Percentiles rank a stretch among this genome's conserved stretches.
Evolutionary conservation across 1,140 invertebrate genomes (phyloP).

Genomic region (Pachyrhynchus sulphureomaculatus): DNA sequence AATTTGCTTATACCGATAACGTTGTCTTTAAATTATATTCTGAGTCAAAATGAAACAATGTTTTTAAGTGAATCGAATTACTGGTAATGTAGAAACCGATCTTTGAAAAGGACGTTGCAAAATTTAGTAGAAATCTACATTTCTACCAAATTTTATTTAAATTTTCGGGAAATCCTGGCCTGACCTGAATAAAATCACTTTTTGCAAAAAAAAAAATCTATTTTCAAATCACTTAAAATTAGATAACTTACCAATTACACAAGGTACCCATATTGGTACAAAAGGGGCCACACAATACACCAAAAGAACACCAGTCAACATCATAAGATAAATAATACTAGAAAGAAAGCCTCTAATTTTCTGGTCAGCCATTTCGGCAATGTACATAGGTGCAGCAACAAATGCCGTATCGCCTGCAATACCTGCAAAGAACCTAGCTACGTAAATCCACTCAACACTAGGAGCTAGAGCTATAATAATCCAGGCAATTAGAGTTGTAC

Average conservation of each 20-base stretch:
- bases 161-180: too few species aligned
- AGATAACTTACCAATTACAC: conserved; percentile 27
- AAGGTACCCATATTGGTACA: conserved; percentile 37
- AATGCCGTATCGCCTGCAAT: conserved; percentile 43
- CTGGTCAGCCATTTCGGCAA: conserved; percentile 48
- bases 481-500: conserved; percentile 66
- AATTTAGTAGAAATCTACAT: too few species aligned
- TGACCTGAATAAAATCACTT: too few species aligned
- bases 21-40: too few species aligned
- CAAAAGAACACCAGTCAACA: conserved; percentile 40
- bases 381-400: conserved; percentile 46
- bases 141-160: too few species aligned
- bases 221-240: background rate
- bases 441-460: conserved; percentile 52
- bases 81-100: too few species aligned
- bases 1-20: too few species aligned
- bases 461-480: conserved; percentile 55
- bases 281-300: conserved; percentile 43
- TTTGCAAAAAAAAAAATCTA: too few species aligned
- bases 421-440: conserved; percentile 52
- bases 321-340: conserved; percentile 44
- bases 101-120: too few species aligned
- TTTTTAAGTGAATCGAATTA: too few species aligned
- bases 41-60: too few species aligned
- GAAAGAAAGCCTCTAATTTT: conserved; percentile 45